A percentile compares a stretch with the other conserved stretches of the same genome.
phyloP scores from a whole-genome alignment of 2,113 vertebrate genomes.

The Stictonetta naevosa region DNA sequence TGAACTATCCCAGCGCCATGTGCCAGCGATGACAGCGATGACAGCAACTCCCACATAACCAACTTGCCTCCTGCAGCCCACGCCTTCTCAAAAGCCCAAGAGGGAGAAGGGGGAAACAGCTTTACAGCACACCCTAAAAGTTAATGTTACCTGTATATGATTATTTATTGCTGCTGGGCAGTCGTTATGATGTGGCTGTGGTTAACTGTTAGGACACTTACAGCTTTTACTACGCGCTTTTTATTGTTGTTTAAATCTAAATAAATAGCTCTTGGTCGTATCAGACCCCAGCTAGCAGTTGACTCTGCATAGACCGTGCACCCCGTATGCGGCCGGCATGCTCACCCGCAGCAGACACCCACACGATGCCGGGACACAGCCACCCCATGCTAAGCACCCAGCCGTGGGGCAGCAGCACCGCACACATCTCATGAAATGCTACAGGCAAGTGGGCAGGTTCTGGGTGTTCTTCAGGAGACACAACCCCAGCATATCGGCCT shows the following conservation, averaged over 20 bases:
- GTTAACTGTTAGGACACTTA: constrained; percentile 60
- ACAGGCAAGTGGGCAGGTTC: neutral
- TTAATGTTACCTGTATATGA: constrained; percentile 54
- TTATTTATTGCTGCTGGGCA: constrained; percentile 69
- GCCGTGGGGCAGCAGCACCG: neutral
- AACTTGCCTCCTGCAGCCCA: constrained; percentile 12
- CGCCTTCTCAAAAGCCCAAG: constrained; percentile 33
- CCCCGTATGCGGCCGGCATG: neutral
- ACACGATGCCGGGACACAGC: too few species aligned
- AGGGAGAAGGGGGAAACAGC: neutral
- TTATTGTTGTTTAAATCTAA: constrained; percentile 66
- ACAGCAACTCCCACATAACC: constrained; percentile 25
- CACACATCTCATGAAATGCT: neutral
- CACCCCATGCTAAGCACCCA: neutral
- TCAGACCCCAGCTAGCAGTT: neutral
- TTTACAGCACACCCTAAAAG: constrained; percentile 56
- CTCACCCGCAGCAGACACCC: neutral
- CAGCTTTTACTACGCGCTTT: constrained; percentile 56
- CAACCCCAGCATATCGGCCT: neutral
- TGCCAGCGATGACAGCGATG: neutral
- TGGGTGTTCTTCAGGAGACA: neutral
- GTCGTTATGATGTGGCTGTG: constrained; percentile 22
- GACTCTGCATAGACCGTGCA: neutral
- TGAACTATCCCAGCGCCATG: neutral
- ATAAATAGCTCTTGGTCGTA: constrained; percentile 21